Base-by-base conservation (phyloP, 2,113 vertebrate species). In the Phoxinus phoxinus region DNA sequence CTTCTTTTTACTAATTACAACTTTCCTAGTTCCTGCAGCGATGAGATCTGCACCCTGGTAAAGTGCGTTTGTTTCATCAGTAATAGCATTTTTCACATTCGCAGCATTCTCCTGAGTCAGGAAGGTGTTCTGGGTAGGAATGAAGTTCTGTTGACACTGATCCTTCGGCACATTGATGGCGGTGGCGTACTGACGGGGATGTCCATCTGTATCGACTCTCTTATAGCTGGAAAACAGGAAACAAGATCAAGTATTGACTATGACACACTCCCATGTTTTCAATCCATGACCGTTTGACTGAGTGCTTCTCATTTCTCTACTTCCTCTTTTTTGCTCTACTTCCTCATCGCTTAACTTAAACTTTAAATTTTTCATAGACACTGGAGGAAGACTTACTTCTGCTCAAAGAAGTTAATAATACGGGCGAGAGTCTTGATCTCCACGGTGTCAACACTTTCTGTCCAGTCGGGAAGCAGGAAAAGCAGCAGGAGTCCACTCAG, bases 81-180 rank as follows among this genome's bases (percentile, higher is more conserved):
- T n/a, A 17, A 65, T 84, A 15, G 19, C 21, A 10, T 76, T 65
- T 27, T 32, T 84, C 41, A 84, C 83, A 1, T 35, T 51, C 17
- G 0, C 0, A 4, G 69, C 82, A 41, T 32, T 1, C n/a, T 61
- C 61, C 6, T n/a, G 53, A 59, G 30, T 61, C 58, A 74, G 71
- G 12, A 83, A 73, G 21, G 59, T 73, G 13, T 73, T 27, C 23
- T n/a, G n/a, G n/a, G n/a, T n/a, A n/a, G 30, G 82, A 32, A 1
- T 13, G 41, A 84, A 84, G 53, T 25, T 10, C 35, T 3, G 6
- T 30, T 46, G 71, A 59, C 82, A 84, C 21, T 75, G 53, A 12
- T 30, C 0, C 15, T 74, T 75, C 0, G n/a, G 53, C 35, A 84
- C 82, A 1, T 84, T 84, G 58, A 84, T 84, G 71, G 82, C 82